phyloP scores from a whole-genome alignment of 2,888 invertebrate species.

The Phalera bucephala region DNA sequence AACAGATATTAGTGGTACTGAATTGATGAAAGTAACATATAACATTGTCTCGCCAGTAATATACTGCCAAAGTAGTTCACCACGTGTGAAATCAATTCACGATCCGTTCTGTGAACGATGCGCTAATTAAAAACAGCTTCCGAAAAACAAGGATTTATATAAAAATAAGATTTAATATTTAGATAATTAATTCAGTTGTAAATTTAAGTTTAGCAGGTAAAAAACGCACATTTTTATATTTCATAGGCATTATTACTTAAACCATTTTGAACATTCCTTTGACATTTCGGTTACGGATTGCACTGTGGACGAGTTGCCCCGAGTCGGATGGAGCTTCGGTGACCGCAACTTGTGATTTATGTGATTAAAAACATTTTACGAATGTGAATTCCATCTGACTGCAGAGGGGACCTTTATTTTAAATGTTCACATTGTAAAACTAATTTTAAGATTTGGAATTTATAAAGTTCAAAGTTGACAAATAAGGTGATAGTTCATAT shows the following conservation, averaged over 20 bases:
- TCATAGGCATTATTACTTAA: conserved; percentile 82
- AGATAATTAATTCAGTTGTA: conserved; percentile 80
- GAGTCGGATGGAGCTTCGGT: conserved; percentile 11
- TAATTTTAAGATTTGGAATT: conserved; percentile 77
- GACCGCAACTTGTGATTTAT: not conserved
- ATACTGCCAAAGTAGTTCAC: conserved; percentile 82
- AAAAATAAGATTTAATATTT: conserved; percentile 73
- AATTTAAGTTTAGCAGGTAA: conserved; percentile 81
- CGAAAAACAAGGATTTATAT: conserved; percentile 75
- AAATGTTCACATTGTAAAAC: conserved; percentile 60
- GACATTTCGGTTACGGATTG: conserved; percentile 72
- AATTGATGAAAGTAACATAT: conserved; percentile 59
- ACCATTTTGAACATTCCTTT: conserved; percentile 81
- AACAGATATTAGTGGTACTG: conserved; percentile 60
- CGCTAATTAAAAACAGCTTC: conserved; percentile 73
- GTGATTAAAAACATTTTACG: conserved; percentile 11
- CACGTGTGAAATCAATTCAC: conserved; percentile 72
- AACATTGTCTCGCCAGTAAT: conserved; percentile 67
- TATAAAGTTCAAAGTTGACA: conserved; percentile 79
- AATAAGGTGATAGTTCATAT: conserved; percentile 76
- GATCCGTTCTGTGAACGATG: conserved; percentile 81
- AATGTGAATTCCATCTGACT: conserved; percentile 28
- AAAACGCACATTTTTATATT: conserved; percentile 76
- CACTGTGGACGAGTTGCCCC: conserved; percentile 49
- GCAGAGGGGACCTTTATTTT: conserved; percentile 25